phyloP scores from a whole-genome alignment of 2,888 invertebrate genomes.

The Ischnura elegans region DNA sequence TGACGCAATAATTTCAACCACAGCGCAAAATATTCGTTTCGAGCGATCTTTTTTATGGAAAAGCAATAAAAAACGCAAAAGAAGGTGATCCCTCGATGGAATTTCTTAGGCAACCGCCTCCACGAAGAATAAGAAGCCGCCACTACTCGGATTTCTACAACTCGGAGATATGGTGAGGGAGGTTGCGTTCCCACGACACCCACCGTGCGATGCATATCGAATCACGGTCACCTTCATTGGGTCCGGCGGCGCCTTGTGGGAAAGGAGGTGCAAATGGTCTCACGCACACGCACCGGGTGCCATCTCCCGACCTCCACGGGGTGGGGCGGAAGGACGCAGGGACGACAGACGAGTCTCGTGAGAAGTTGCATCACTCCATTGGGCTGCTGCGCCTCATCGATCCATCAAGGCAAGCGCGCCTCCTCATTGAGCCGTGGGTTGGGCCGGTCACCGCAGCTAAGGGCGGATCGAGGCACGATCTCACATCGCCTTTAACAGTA shows the following conservation, averaged over 20 bases:
- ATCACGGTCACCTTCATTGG: slow-evolving; percentile 16
- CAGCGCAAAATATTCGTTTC: too few species aligned
- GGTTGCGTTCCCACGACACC: background rate
- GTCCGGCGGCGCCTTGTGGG: background rate
- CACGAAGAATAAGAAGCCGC: background rate
- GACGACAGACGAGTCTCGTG: slow-evolving; percentile 32
- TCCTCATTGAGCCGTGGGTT: slow-evolving; percentile 14
- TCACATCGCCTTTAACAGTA: background rate
- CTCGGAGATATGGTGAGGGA: background rate
- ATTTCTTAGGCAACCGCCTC: background rate
- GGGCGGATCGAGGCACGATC: background rate
- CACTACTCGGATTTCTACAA: background rate
- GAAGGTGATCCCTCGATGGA: background rate
- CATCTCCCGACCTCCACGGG: background rate
- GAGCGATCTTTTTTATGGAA: background rate
- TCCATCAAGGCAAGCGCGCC: background rate
- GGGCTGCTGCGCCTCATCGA: slow-evolving; percentile 15
- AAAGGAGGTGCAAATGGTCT: background rate
- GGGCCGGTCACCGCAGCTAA: background rate
- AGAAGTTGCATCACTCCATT: slow-evolving; percentile 39
- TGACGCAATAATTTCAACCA: too few species aligned
- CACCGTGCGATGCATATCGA: background rate
- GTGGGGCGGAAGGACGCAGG: background rate
- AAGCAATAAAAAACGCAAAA: background rate
- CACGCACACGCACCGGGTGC: background rate